Evolutionary conservation across 1,140 invertebrate species (phyloP).

Genomic region (Cydia pomonella): DNA sequence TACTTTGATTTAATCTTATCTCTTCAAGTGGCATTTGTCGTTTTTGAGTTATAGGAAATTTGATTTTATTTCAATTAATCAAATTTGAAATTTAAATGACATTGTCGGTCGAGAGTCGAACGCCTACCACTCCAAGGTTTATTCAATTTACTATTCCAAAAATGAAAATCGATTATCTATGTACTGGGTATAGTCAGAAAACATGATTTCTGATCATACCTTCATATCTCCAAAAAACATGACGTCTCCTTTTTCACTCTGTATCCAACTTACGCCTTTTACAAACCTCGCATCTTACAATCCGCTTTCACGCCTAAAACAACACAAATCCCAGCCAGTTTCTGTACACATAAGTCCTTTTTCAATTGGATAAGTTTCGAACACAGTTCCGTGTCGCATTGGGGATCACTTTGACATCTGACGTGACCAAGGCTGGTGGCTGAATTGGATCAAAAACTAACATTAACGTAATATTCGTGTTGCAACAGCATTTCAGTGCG

Average conservation of each 20-base stretch:
- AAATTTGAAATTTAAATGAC: no score
- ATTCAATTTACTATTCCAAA: no score
- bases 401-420: neutral
- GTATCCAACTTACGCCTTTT: neutral
- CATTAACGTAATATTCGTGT: no score
- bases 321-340: neutral
- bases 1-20: no score
- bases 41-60: no score
- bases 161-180: no score
- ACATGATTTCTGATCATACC: neutral
- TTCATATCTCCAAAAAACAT: neutral
- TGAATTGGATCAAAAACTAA: neutral
- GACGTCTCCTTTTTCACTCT: neutral
- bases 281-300: neutral
- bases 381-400: neutral
- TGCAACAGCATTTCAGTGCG: no score
- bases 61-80: no score
- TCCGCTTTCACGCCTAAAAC: neutral
- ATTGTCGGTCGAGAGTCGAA: no score
- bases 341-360: neutral
- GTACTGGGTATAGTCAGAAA: no score
- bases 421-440: neutral
- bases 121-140: no score
- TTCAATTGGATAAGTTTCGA: neutral
- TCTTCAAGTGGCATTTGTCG: no score